Evolutionary conservation across 2,888 invertebrate genomes (phyloP), one percentile per base, ranked within the genome.

Genomic region (Epinotia brunnichana): DNA sequence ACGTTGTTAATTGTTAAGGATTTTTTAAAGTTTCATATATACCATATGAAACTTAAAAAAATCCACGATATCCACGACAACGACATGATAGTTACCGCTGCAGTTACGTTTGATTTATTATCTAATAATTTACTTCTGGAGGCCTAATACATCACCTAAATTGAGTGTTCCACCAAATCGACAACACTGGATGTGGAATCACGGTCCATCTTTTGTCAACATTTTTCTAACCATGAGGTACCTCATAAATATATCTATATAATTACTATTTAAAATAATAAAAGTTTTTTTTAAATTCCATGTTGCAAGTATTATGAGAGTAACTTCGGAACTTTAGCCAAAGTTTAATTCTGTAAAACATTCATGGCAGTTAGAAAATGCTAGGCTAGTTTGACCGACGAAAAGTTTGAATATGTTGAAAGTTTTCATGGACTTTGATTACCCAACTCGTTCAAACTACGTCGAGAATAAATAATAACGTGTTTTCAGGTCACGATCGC

Each of bases 401-500:
- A 17, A 5, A 3, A 64, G 21, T 64, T 54, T 53, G 17, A 29
- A 35, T 39, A 3, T 66, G 21, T 21, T 10, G 2, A 41, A 56
- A 15, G 41, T 56, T 64, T 54, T 53, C 64, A 66, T 10, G 66
- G 66, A n/a, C 66, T 11, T 24, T 54, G 35, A 64, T 51, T 64
- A 64, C 56, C n/a, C 66, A 66, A 66, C 24, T 54, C 61, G 53
- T 53, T 24, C n/a, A 60, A 60, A 19, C 21, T 19, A 66, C 54
- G 44, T n/a, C 60, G 11, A 60, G 53, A 59, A 66, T 66, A 60
- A 51, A 53, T 61, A 66, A 66, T 66, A 41, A 24, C 66, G 9
- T 41, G 35, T 64, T 39, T 66, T 62, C 21, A 60, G 66, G 66
- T 67, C 71, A 13, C 35, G 56, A 68, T 15, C 29, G 57, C 15